Conservation (phyloP, 2,888 invertebrate species). For the Lepidocyrtinus sp. region DNA sequence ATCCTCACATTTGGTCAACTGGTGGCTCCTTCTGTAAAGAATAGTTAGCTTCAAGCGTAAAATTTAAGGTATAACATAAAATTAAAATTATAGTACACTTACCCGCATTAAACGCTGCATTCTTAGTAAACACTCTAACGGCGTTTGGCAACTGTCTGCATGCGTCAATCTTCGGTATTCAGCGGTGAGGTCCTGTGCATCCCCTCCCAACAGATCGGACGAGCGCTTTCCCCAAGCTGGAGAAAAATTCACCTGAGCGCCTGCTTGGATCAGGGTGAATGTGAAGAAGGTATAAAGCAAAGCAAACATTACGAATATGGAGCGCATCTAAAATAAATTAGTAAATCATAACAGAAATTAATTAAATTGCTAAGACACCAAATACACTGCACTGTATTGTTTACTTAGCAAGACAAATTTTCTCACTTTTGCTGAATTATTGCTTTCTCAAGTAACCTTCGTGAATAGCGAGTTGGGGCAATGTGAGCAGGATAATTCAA, state of each 20-base stretch:
- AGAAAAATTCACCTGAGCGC: conserved; percentile 76
- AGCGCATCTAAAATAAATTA: conserved; percentile 39
- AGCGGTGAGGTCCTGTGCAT: conserved; percentile 27
- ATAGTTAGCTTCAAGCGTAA: neutral
- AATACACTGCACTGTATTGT: too few species aligned
- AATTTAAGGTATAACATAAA: too few species aligned
- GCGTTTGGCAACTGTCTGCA: conserved; percentile 62
- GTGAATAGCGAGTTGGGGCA: too few species aligned
- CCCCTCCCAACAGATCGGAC: conserved; percentile 16
- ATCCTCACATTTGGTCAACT: conserved; percentile 37
- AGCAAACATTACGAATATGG: conserved; percentile 34
- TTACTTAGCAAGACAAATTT: too few species aligned
- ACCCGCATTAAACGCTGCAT: conserved; percentile 67
- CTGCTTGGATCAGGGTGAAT: conserved; percentile 51
- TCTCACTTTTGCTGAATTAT: too few species aligned
- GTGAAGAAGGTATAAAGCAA: conserved; percentile 55
- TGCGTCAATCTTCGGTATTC: conserved; percentile 48
- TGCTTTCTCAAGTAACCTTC: too few species aligned
- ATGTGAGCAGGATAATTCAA: too few species aligned
- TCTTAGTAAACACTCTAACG: conserved; percentile 62
- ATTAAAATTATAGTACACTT: too few species aligned
- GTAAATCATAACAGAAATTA: conserved; percentile 12
- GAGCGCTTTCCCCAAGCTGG: conserved; percentile 76
- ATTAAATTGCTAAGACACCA: too few species aligned
- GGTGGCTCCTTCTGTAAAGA: conserved; percentile 40